These are phyloP conservation scores for Mirza zaza DNA, from an alignment of 2,113 vertebrate genomes.

Conservation along the genomic window DNA sequence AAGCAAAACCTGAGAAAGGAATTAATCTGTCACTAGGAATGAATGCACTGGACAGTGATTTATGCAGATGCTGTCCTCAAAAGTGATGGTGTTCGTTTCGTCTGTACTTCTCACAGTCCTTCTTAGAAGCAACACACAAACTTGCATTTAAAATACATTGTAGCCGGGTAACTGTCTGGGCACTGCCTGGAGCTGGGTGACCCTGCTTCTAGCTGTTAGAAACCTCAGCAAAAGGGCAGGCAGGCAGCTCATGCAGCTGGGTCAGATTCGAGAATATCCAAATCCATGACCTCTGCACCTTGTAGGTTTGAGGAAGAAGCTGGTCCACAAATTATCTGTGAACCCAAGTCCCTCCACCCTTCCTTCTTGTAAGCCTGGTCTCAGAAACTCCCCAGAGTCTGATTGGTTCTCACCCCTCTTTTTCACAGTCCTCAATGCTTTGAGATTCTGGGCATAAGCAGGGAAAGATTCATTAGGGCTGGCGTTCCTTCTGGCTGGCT, in stretches of 20 bases:
- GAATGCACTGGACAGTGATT: slow-evolving; percentile 84
- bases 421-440: neutral
- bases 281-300: neutral
- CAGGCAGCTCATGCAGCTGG: neutral
- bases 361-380: neutral
- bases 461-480: slow-evolving; percentile 57
- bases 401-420: neutral
- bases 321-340: neutral
- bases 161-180: slow-evolving; percentile 48
- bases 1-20: slow-evolving; percentile 83
- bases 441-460: slow-evolving; percentile 68
- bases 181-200: neutral
- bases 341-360: neutral
- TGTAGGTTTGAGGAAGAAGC: neutral
- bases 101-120: slow-evolving; percentile 64
- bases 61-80: slow-evolving; percentile 82
- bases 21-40: slow-evolving; percentile 86
- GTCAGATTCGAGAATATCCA: neutral
- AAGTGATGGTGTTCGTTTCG: slow-evolving; percentile 76
- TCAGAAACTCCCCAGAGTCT: neutral
- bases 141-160: slow-evolving; percentile 71
- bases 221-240: neutral
- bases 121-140: slow-evolving; percentile 69
- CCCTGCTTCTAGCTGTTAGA: neutral
- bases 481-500: slow-evolving; percentile 52